These are phyloP conservation scores for Suillia variegata DNA, from an alignment of 2,888 invertebrate genomes.

Conservation along the genomic window DNA sequence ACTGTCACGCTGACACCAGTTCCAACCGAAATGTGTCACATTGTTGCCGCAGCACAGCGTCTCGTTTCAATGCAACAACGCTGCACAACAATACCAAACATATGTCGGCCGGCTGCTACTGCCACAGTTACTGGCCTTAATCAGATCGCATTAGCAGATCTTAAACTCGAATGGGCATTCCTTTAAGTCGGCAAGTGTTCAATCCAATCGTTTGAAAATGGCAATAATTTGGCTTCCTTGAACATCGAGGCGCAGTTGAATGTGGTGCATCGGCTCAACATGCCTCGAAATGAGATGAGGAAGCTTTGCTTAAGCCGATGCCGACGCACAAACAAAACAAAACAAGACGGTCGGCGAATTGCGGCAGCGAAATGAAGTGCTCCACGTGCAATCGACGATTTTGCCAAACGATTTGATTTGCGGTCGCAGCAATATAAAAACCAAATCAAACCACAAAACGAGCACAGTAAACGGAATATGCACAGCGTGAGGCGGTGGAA, in stretches of 20 bases:
- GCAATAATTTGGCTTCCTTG: neutral
- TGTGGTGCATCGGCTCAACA: neutral
- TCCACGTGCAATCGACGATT: neutral
- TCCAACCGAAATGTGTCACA: neutral
- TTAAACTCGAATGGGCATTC: neutral
- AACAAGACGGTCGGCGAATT: neutral
- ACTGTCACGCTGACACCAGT: neutral
- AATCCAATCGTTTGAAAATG: neutral
- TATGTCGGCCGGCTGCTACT: neutral
- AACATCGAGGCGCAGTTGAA: neutral
- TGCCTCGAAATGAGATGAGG: constrained; percentile 10
- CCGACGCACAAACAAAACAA: no score
- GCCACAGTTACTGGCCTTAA: neutral
- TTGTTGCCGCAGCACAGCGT: neutral
- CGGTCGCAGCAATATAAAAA: neutral
- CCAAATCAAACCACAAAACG: neutral
- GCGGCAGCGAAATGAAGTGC: neutral
- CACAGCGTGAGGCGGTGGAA: neutral
- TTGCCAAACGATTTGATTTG: no score
- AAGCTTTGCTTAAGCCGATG: neutral
- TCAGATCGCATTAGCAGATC: neutral
- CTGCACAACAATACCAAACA: neutral
- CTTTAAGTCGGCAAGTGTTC: no score
- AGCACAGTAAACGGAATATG: neutral
- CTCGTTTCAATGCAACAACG: neutral